Evolutionary conservation across 2,797 vertebrate species (phyloP).

Genomic region (Darevskia nairensis): DNA sequence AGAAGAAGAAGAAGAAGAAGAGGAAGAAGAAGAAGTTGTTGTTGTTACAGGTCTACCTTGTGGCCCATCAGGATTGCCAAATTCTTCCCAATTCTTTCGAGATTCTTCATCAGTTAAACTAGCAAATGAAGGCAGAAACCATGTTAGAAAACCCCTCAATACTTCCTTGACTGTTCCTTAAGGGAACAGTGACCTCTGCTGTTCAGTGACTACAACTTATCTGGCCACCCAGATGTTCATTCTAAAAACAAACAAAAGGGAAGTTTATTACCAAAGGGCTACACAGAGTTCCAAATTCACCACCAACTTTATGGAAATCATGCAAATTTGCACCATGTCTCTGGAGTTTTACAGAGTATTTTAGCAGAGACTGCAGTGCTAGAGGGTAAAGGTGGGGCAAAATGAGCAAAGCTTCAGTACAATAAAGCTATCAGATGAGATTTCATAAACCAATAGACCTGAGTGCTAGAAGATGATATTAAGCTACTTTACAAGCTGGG

Average conservation of each 20-base stretch:
- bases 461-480: background rate
- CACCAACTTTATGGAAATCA: background rate
- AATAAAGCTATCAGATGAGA: background rate
- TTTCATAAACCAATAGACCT: background rate
- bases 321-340: background rate
- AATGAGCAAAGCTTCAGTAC: background rate
- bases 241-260: background rate
- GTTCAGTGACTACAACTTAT: background rate
- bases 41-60: slow-evolving; percentile 82
- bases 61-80: slow-evolving; percentile 97
- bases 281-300: background rate
- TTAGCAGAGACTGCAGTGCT: background rate
- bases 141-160: background rate
- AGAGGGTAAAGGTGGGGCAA: background rate
- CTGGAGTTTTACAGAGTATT: background rate
- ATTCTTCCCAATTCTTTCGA: slow-evolving; percentile 91
- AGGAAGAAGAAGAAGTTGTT: background rate
- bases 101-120: slow-evolving; percentile 97
- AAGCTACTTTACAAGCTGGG: background rate
- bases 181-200: background rate
- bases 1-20: no score
- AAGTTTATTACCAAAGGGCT: background rate
- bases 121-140: slow-evolving; percentile 42
- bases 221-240: background rate
- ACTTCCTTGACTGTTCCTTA: background rate